These are phyloP conservation scores for Catostomus latipinnis DNA, from an alignment of 2,797 vertebrate species.

Conservation along the genomic window DNA sequence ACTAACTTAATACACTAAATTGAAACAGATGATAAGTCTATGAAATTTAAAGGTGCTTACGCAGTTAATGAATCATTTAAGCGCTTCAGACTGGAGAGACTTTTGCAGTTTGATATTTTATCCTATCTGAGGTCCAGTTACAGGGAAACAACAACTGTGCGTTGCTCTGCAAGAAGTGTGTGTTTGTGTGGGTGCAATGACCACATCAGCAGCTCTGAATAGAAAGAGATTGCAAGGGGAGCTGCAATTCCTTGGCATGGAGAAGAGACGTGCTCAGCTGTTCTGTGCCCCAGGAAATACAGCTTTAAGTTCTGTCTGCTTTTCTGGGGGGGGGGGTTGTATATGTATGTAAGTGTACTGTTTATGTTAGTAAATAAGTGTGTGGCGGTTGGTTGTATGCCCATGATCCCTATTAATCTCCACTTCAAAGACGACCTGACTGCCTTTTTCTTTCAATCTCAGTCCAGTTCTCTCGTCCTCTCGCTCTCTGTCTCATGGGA, in stretches of 20 bases:
- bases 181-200: slow-evolving; percentile 23
- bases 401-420: slow-evolving; percentile 13
- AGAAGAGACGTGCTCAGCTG: slow-evolving; percentile 46
- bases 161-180: slow-evolving; percentile 11
- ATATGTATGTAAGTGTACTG: not conserved
- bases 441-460: slow-evolving; percentile 41
- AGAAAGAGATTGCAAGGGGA: slow-evolving; percentile 45
- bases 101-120: slow-evolving; percentile 37
- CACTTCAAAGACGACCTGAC: slow-evolving; percentile 18
- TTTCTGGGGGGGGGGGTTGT: not conserved
- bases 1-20: not conserved
- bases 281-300: slow-evolving; percentile 34
- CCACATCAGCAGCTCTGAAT: slow-evolving; percentile 42
- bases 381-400: not conserved
- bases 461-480: slow-evolving; percentile 44
- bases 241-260: slow-evolving; percentile 41
- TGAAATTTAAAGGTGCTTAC: not conserved
- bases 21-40: not conserved
- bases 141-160: slow-evolving; percentile 46
- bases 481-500: slow-evolving; percentile 65
- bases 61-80: slow-evolving; percentile 16
- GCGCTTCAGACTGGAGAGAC: slow-evolving; percentile 20
- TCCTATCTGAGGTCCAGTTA: slow-evolving; percentile 37
- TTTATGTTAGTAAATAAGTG: slow-evolving; percentile 6
- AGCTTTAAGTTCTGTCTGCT: slow-evolving; percentile 21